These are phyloP conservation scores for Poeciliopsis retropinna DNA, from an alignment of 2,113 vertebrate genomes.

Conservation along the genomic window DNA sequence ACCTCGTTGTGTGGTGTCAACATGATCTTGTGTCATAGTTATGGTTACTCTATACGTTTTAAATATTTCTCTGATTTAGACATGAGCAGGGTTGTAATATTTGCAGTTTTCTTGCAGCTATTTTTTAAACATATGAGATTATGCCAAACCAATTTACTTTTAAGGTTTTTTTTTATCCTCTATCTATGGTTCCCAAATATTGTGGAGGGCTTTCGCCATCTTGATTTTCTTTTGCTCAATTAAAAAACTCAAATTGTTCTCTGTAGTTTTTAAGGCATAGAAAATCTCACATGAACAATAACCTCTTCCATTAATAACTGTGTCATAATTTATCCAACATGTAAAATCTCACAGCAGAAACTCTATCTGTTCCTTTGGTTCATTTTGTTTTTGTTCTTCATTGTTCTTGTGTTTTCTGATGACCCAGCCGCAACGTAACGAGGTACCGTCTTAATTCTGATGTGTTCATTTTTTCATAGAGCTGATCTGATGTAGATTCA, in stretches of 20 bases:
- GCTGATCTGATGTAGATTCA: constrained; percentile 11
- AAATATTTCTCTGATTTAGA: no score
- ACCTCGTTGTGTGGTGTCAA: no score
- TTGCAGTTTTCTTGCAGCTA: no score
- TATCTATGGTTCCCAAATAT: background rate
- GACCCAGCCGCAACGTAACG: constrained; percentile 41
- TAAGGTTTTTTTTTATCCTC: background rate
- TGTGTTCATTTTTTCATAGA: constrained; percentile 1
- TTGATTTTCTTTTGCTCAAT: background rate
- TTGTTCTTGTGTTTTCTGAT: constrained; percentile 34
- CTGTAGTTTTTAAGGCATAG: background rate
- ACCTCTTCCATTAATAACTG: background rate
- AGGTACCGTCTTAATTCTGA: constrained; percentile 49
- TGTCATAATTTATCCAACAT: background rate
- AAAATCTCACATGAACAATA: background rate
- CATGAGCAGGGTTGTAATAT: no score
- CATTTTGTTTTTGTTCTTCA: constrained; percentile 36
- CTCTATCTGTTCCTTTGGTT: constrained; percentile 27
- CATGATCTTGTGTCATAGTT: no score
- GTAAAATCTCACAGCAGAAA: background rate
- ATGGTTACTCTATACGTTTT: no score
- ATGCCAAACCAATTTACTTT: background rate
- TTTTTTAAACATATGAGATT: no score
- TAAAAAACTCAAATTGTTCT: background rate
- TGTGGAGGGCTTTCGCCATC: background rate